Base-by-base conservation (phyloP, 2,113 vertebrate genomes). In the Laterallus jamaicensis region DNA sequence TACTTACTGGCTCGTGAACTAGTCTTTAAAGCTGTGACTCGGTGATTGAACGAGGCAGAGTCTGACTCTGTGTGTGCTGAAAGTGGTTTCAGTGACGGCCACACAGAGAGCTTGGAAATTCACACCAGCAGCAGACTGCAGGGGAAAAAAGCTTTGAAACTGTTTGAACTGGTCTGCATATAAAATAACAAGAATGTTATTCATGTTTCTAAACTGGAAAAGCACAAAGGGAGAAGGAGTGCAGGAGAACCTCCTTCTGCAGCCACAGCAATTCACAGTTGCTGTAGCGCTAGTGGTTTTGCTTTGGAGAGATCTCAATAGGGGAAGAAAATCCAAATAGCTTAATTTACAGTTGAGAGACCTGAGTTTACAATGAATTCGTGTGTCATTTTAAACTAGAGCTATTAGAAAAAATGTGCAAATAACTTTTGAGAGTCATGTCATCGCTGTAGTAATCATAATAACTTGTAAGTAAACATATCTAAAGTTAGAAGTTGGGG, bases 31-130 rank as follows among this genome's bases (percentile, higher is more conserved):
- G 49, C 73, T 93, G 7, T 79, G 68, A 55, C 66, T 91, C 92
- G 69, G 22, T 96, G 58, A 89, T 95, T 96, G 79, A 70, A 4
- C 94, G 90, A 96, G 77, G 32, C 68, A 9, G 55, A 74, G 50
- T 54, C 62, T 81, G 62, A 74, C 81, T 92, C 18, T 0, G n/a
- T 35, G 66, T 26, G 66, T 26, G 11, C 88, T 96, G 74, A 75
- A 93, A 93, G 73, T 82, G 50, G 9, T 95, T 92, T 93, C 91
- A 52, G 56, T 70, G 56, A 59, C 1, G 80, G 76, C 82, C 93
- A 95, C 96, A 96, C 93, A 94, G 90, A 90, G 73, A 90, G 84
- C 63, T 86, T 93, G 96, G 95, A 96, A 96, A 94, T 90, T 92
- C 96, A 88, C 90, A 90, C 79, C 58, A 93, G 88, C 56, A 76